phyloP scores from a whole-genome alignment of 2,797 vertebrate species.

The Propithecus perrieri region DNA sequence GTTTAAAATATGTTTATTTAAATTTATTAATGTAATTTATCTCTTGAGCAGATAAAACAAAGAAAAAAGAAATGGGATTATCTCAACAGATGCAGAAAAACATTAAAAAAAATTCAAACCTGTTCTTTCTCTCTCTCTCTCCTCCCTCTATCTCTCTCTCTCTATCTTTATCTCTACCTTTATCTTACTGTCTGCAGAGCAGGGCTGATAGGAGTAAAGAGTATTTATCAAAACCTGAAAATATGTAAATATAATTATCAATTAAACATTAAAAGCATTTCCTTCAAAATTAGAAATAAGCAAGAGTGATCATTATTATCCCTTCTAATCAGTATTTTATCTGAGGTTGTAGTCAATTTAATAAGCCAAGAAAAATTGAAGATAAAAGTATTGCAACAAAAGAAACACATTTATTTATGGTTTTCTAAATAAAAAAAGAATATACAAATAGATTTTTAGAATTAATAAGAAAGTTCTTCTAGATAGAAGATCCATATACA shows the following conservation, averaged over 20 bases:
- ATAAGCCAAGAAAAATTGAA: neutral
- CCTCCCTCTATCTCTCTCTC: no score
- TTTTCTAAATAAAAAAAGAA: neutral
- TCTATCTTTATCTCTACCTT: neutral
- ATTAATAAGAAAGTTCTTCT: neutral
- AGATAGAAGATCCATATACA: neutral
- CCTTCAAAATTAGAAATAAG: neutral
- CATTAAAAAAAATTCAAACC: neutral
- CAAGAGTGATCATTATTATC: neutral
- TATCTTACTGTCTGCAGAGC: neutral
- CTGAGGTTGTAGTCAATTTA: neutral
- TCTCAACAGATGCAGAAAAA: neutral
- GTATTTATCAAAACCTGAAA: neutral
- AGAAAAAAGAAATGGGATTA: neutral
- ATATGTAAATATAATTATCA: neutral
- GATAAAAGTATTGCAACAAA: neutral
- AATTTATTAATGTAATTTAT: neutral
- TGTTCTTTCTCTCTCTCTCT: neutral
- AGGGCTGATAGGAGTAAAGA: neutral
- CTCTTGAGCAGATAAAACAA: neutral
- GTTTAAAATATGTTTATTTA: neutral
- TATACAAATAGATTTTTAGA: neutral
- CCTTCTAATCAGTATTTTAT: neutral
- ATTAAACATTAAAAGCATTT: neutral
- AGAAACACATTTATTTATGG: neutral